Conservation (phyloP, 2,888 invertebrate species). For the Tenthredo notha region DNA sequence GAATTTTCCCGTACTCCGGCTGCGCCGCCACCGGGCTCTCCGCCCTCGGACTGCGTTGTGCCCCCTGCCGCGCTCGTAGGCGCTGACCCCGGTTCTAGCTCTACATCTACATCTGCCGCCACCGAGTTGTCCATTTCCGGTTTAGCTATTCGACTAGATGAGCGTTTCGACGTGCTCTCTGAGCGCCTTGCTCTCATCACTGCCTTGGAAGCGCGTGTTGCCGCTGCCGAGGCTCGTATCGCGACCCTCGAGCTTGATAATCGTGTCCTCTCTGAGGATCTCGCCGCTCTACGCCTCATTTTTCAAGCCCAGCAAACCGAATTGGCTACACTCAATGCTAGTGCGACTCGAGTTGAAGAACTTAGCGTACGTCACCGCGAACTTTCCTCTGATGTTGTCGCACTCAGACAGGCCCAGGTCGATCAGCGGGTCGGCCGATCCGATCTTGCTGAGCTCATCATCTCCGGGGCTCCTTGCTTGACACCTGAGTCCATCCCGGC, state of each 20-base stretch:
- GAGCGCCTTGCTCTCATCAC: background rate
- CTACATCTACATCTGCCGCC: background rate
- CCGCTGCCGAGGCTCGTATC: background rate
- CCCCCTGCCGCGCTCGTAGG: background rate
- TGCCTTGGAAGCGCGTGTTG: background rate
- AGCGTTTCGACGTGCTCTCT: background rate
- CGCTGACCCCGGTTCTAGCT: background rate
- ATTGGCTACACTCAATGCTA: background rate
- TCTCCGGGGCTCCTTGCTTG: no score
- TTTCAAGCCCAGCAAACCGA: background rate
- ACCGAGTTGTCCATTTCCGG: background rate
- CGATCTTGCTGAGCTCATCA: background rate
- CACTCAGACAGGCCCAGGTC: background rate
- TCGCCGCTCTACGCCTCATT: background rate
- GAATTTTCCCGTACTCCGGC: background rate
- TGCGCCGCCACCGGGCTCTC: background rate
- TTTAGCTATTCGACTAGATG: background rate
- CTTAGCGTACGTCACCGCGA: background rate
- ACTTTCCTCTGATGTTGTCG: background rate
- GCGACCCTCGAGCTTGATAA: background rate
- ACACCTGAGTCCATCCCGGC: no score
- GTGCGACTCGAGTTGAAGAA: background rate
- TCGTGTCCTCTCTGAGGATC: background rate
- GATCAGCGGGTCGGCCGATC: background rate
- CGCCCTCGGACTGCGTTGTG: background rate